phyloP scores from a whole-genome alignment of 1,140 invertebrate genomes.

The Thrips palmi region DNA sequence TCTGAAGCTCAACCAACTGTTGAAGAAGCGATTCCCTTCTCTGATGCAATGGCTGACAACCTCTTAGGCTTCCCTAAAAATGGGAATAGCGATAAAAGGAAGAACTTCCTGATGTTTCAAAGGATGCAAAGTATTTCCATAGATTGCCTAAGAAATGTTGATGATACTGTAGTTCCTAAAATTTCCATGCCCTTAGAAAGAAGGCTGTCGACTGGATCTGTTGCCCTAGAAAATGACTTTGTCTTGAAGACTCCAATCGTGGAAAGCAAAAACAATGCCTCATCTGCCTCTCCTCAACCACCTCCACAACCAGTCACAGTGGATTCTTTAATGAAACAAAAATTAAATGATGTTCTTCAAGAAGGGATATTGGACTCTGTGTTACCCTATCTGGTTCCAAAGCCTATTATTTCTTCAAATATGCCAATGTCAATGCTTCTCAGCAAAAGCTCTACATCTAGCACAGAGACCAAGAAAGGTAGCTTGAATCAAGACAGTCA shows the following conservation, averaged over 20 bases:
- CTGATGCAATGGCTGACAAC: slow-evolving; percentile 2
- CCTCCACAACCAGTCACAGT: neutral
- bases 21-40: slow-evolving; percentile 4
- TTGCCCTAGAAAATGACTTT: slow-evolving; percentile 1
- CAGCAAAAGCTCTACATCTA: slow-evolving; percentile 9
- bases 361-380: slow-evolving; percentile 63
- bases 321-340: slow-evolving; percentile 24
- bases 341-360: slow-evolving; percentile 42
- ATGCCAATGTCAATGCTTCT: slow-evolving; percentile 1
- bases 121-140: no score
- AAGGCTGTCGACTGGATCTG: slow-evolving; percentile 6
- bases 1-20: slow-evolving; percentile 5
- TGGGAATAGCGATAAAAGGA: neutral
- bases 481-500: slow-evolving; percentile 3
- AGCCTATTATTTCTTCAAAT: slow-evolving; percentile 17
- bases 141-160: no score
- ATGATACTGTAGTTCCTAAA: no score
- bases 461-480: slow-evolving; percentile 6
- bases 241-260: slow-evolving; percentile 11
- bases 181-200: slow-evolving; percentile 3
- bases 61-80: slow-evolving; percentile 3
- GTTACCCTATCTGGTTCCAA: slow-evolving; percentile 42
- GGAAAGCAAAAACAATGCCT: neutral
- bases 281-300: no score
- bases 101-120: no score